Percentiles rank a stretch among this genome's conserved stretches.
Evolutionary conservation across 1,140 invertebrate genomes (phyloP).

Genomic region (Psix sp.): DNA sequence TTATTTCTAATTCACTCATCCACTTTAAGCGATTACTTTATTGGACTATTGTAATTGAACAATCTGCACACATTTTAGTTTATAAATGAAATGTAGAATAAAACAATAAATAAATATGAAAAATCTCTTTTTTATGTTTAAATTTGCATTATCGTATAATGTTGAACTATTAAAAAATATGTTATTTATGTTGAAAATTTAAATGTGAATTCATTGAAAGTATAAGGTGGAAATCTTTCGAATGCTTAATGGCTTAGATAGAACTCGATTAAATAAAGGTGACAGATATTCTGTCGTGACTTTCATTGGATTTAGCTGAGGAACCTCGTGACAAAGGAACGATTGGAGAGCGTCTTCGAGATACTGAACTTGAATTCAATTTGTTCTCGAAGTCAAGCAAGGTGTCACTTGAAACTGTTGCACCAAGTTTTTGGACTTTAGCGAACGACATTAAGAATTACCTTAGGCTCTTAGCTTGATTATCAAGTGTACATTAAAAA

Average conservation of each 20-base stretch:
- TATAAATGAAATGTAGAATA: slow-evolving; percentile 41
- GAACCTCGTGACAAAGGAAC: slow-evolving; percentile 49
- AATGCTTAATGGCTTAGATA: slow-evolving; percentile 33
- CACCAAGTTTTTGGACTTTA: slow-evolving; percentile 31
- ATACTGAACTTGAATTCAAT: slow-evolving; percentile 56
- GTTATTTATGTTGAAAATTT: slow-evolving; percentile 9
- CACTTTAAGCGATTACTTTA: slow-evolving; percentile 40
- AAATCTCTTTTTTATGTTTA: slow-evolving; percentile 15
- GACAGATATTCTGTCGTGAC: slow-evolving; percentile 42
- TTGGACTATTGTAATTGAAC: slow-evolving; percentile 37
- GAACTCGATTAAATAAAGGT: slow-evolving; percentile 36
- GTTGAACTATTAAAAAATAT: no score
- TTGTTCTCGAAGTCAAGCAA: slow-evolving; percentile 32
- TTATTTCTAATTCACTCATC: slow-evolving; percentile 18
- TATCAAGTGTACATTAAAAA: slow-evolving; percentile 23
- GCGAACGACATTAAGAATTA: slow-evolving; percentile 20
- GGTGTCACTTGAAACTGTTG: slow-evolving; percentile 35
- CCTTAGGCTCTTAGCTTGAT: slow-evolving; percentile 25
- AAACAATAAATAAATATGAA: slow-evolving; percentile 22
- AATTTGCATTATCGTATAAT: no score
- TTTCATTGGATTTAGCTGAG: slow-evolving; percentile 31
- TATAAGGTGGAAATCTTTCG: slow-evolving; percentile 37
- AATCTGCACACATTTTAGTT: slow-evolving; percentile 35
- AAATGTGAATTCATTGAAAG: slow-evolving; percentile 43
- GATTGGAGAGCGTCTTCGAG: slow-evolving; percentile 22